These are phyloP conservation scores for Ditylenchus dipsaci DNA, from an alignment of 1,140 invertebrate genomes.

Conservation along the genomic window DNA sequence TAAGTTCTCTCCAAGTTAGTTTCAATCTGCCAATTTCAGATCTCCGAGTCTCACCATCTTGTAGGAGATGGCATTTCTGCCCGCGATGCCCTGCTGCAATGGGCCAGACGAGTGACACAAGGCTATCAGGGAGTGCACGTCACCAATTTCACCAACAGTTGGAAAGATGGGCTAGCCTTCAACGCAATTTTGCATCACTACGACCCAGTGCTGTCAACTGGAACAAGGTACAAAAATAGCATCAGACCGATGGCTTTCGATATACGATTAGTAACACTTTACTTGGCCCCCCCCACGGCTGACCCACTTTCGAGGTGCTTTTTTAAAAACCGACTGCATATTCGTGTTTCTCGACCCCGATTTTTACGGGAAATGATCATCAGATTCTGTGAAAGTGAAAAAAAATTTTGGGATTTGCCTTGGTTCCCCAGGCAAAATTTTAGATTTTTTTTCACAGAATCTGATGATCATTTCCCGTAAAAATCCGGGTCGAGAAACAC, in stretches of 20 bases:
- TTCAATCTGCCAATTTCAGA: conserved; percentile 14
- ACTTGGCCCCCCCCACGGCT: no score
- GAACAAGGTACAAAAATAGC: conserved; percentile 41
- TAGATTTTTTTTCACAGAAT: no score
- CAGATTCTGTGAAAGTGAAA: no score
- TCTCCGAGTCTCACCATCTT: conserved; percentile 10
- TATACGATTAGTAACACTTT: not conserved
- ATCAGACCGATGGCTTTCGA: not conserved
- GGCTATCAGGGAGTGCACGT: conserved; percentile 94
- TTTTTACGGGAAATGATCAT: no score
- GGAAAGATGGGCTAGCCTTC: conserved; percentile 96
- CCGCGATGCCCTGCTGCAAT: conserved; percentile 85
- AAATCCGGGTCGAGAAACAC: no score
- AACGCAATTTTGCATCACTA: conserved; percentile 96
- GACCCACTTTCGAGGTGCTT: no score
- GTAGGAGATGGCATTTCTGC: conserved; percentile 71
- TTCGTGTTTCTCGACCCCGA: no score
- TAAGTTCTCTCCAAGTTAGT: no score
- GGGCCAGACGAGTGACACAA: conserved; percentile 81
- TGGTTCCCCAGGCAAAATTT: no score
- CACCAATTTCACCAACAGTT: conserved; percentile 88
- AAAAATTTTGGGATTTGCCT: no score
- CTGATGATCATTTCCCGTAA: no score
- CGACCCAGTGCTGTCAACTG: conserved; percentile 57
- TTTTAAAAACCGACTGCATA: no score